Evolutionary conservation across 2,113 vertebrate genomes (phyloP).

Genomic region (Echinops telfairi): DNA sequence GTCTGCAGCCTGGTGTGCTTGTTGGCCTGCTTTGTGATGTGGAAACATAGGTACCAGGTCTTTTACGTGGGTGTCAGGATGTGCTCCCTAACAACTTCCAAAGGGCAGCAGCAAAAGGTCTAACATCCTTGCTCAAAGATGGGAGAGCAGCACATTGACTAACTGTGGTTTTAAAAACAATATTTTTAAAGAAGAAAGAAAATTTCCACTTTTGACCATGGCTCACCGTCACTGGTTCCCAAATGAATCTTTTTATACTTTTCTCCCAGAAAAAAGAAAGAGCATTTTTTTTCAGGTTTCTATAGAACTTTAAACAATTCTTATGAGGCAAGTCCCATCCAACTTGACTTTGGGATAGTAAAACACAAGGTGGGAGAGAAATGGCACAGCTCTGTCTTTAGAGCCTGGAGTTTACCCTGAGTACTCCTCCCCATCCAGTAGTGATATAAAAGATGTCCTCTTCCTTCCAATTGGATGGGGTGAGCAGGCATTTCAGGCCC

Average conservation of each 20-base stretch:
- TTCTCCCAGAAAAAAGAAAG: not conserved
- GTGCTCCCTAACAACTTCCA: slow-evolving; percentile 75
- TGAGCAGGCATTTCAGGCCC: not conserved
- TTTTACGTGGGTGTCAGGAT: slow-evolving; percentile 93
- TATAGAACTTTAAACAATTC: slow-evolving; percentile 45
- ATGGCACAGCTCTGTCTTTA: not conserved
- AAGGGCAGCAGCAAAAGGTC: slow-evolving; percentile 89
- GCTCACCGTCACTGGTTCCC: not conserved
- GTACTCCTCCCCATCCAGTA: not conserved
- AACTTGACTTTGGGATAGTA: not conserved
- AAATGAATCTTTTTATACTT: slow-evolving; percentile 72
- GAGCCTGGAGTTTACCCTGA: not conserved
- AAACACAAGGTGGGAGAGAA: not conserved
- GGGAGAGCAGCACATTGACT: not conserved
- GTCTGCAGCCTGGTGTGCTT: slow-evolving; percentile 91
- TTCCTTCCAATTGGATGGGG: not conserved
- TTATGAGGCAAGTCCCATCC: not conserved
- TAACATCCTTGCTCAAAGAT: slow-evolving; percentile 73
- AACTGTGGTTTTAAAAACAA: not conserved
- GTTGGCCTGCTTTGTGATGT: slow-evolving; percentile 93
- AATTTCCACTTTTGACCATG: not conserved
- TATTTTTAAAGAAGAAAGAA: not conserved
- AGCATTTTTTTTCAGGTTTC: slow-evolving; percentile 6
- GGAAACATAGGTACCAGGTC: slow-evolving; percentile 98
- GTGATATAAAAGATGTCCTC: not conserved